Evolutionary conservation across 2,888 invertebrate species (phyloP).

Genomic region (Tetragonisca angustula): DNA sequence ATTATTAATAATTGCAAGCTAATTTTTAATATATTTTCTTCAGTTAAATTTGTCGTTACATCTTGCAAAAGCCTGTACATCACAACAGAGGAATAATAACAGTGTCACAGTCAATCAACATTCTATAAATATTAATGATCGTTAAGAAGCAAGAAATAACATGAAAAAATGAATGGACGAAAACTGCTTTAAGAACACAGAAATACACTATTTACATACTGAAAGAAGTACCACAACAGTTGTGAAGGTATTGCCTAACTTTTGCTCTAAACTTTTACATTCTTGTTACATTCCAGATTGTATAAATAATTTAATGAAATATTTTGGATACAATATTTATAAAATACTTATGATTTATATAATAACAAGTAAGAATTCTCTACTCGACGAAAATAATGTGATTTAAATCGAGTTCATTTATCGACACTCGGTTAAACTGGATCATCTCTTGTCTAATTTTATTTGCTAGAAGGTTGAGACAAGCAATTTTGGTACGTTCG

Average conservation of each 20-base stretch:
- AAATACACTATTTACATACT: constrained; percentile 3
- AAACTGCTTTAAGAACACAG: not conserved
- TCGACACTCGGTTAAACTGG: too few relatives aligned
- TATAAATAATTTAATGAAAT: too few relatives aligned
- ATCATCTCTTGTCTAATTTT: not conserved
- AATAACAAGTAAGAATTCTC: too few relatives aligned
- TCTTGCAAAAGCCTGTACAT: not conserved
- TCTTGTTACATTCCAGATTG: not conserved
- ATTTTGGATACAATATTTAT: too few relatives aligned
- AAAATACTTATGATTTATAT: too few relatives aligned
- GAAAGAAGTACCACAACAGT: not conserved
- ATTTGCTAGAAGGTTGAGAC: not conserved
- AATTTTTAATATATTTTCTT: too few relatives aligned
- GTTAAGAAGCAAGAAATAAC: not conserved
- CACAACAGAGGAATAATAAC: not conserved
- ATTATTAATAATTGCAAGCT: too few relatives aligned
- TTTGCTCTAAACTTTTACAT: not conserved
- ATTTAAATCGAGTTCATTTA: not conserved
- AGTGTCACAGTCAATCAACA: not conserved
- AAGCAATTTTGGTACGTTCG: not conserved
- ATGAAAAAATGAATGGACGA: not conserved
- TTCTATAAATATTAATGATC: not conserved
- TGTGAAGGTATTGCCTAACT: not conserved
- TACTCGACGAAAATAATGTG: too few relatives aligned
- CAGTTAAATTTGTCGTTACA: not conserved